phyloP scores from a whole-genome alignment of 2,888 invertebrate genomes.

The Epinotia demarniana region DNA sequence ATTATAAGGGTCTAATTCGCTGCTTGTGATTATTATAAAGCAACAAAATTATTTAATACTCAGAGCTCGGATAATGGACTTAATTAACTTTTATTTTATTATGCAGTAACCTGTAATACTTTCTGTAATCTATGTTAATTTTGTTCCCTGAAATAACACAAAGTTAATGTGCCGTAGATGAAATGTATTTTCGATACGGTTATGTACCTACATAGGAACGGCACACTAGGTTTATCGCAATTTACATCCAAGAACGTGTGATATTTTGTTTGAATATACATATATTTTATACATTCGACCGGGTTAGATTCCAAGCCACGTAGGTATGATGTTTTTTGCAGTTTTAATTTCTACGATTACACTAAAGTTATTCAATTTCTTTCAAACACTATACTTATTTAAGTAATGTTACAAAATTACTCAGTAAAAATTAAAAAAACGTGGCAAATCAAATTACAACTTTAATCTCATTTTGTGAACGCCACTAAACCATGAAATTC shows the following conservation, averaged over 20 bases:
- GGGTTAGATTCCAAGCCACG: no score
- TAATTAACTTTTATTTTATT: constrained; percentile 73
- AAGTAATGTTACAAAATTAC: background rate
- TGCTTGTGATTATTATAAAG: constrained; percentile 54
- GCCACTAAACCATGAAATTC: constrained; percentile 50
- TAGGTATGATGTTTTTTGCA: no score
- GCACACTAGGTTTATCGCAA: no score
- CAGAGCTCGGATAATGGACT: constrained; percentile 67
- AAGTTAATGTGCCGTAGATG: background rate
- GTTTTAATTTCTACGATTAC: no score
- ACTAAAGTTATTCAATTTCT: background rate
- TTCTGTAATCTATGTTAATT: constrained; percentile 53
- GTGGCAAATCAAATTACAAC: constrained; percentile 54
- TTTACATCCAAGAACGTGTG: no score
- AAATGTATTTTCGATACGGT: background rate
- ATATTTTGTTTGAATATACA: no score
- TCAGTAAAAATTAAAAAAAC: constrained; percentile 35
- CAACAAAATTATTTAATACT: constrained; percentile 76
- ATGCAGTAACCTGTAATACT: constrained; percentile 65
- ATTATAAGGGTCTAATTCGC: constrained; percentile 80
- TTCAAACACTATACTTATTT: background rate
- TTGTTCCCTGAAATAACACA: constrained; percentile 18
- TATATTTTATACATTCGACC: no score
- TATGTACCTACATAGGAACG: background rate
- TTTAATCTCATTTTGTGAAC: constrained; percentile 55